A percentile compares a stretch with the other conserved stretches of the same genome.
phyloP scores from a whole-genome alignment of 2,888 invertebrate species.

The Heliconius charithonia region DNA sequence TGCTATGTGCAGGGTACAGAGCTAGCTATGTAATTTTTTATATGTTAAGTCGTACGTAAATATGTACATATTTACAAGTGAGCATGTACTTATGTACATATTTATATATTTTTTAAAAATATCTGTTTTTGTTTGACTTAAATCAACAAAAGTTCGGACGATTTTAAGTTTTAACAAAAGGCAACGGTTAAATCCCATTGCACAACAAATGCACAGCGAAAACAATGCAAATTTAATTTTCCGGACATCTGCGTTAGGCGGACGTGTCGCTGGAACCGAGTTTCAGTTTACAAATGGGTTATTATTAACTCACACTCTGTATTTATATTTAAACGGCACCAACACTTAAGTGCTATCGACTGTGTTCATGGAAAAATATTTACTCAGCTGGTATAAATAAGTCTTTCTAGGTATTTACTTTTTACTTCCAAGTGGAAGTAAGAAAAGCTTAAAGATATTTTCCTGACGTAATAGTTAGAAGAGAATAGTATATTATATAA shows the following conservation, averaged over 20 bases:
- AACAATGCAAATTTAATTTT: conserved; percentile 36
- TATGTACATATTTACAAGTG: too few species aligned
- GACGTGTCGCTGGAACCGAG: conserved; percentile 25
- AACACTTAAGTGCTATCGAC: conserved; percentile 33
- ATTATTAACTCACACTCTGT: conserved; percentile 31
- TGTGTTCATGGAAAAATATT: conserved; percentile 27
- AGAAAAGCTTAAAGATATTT: not conserved
- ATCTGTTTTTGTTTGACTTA: not conserved
- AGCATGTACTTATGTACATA: not conserved
- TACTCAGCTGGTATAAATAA: conserved; percentile 18
- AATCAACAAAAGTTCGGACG: not conserved
- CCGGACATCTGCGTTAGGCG: conserved; percentile 28
- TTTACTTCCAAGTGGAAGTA: not conserved
- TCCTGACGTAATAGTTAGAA: not conserved
- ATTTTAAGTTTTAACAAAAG: not conserved
- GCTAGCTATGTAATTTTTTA: too few species aligned
- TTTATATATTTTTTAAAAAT: not conserved
- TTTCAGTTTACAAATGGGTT: conserved; percentile 34
- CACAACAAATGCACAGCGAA: conserved; percentile 28
- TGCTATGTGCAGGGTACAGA: too few species aligned
- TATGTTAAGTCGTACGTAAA: too few species aligned
- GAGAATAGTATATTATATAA: not conserved
- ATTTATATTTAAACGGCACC: conserved; percentile 28
- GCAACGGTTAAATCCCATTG: conserved; percentile 20
- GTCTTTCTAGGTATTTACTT: not conserved